Conservation (phyloP, 37 sponge, comb jelly and placozoan genomes). For the Petrosia ficiformis region DNA sequence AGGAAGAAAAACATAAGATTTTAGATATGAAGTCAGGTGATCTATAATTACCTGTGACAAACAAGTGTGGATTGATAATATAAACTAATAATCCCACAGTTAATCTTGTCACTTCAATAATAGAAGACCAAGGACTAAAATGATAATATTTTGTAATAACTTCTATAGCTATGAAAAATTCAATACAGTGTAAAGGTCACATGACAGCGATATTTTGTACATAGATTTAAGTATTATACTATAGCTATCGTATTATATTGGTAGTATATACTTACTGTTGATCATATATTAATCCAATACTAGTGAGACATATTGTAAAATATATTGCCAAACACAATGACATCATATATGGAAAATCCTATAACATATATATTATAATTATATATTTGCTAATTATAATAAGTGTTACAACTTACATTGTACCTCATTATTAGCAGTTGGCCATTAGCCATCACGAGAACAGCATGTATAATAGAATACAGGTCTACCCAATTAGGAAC, state of each 20-base stretch:
- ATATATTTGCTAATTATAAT: background rate
- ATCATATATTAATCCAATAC: constrained; percentile 49
- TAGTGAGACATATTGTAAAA: constrained; percentile 52
- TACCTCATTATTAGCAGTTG: background rate
- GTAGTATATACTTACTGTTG: background rate
- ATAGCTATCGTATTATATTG: background rate
- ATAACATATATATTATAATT: constrained; percentile 50
- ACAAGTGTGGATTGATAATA: too few species aligned
- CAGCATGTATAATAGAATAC: background rate
- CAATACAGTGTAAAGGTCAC: too few species aligned
- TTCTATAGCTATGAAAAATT: too few species aligned
- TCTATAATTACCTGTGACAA: too few species aligned
- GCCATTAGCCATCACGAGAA: background rate
- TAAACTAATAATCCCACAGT: background rate
- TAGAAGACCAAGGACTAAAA: too few species aligned
- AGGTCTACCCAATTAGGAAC: background rate
- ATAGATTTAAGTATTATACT: too few species aligned
- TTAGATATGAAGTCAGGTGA: too few species aligned
- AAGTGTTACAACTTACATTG: background rate
- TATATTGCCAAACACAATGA: constrained; percentile 14
- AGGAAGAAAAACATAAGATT: too few species aligned
- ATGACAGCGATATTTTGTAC: too few species aligned
- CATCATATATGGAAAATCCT: constrained; percentile 26
- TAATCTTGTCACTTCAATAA: background rate
- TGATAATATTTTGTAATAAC: too few species aligned